Conservation (phyloP, 2,113 vertebrate species). For the Hiodon tergisus region DNA sequence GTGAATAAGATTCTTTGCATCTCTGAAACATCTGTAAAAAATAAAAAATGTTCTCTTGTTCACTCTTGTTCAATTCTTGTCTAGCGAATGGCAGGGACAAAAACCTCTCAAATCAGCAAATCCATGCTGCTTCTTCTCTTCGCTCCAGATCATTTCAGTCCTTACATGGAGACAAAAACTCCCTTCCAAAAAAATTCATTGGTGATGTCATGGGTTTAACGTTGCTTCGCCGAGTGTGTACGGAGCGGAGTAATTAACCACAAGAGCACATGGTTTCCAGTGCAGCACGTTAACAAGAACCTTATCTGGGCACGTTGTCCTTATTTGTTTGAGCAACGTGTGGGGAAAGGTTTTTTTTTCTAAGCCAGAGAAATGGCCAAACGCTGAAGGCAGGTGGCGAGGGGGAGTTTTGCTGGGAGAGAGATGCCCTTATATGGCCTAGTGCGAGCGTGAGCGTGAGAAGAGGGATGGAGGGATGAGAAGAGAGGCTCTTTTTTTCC, state of each 20-base stretch:
- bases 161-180: conserved; percentile 61
- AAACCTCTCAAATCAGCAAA: not conserved
- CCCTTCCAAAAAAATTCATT: conserved; percentile 40
- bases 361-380: not conserved
- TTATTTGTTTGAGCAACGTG: conserved; percentile 55
- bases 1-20: not conserved
- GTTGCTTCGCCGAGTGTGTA: conserved; percentile 41
- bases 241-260: not conserved
- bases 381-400: conserved; percentile 39
- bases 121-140: conserved; percentile 19
- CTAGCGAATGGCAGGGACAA: not conserved
- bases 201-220: conserved; percentile 46
- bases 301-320: conserved; percentile 40
- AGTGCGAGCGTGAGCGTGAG: conserved; percentile 21
- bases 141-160: conserved; percentile 37
- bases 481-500: not conserved
- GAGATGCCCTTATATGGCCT: conserved; percentile 61
- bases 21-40: not conserved
- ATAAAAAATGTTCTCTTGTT: not conserved
- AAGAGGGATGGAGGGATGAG: not conserved
- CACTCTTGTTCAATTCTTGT: no score
- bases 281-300: not conserved
- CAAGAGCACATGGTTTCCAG: conserved; percentile 4
- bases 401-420: conserved; percentile 33
- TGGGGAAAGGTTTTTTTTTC: not conserved